Evolutionary conservation across 2,113 vertebrate species (phyloP).

Genomic region (Nibea albiflora): DNA sequence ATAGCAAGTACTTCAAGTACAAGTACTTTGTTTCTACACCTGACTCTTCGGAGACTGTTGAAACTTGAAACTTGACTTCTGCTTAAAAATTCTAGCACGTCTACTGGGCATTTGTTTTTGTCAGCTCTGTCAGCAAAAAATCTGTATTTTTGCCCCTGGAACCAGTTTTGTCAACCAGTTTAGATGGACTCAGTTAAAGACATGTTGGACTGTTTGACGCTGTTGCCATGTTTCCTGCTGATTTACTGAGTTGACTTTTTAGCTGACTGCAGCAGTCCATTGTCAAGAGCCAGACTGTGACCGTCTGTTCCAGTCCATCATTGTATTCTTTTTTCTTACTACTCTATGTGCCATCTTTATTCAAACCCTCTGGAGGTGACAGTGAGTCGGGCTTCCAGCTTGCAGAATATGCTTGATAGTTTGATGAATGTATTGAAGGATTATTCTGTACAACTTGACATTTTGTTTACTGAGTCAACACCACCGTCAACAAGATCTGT

Average conservation of each 20-base stretch:
- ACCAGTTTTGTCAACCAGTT: slow-evolving; percentile 67
- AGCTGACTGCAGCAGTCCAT: slow-evolving; percentile 65
- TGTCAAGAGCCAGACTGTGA: slow-evolving; percentile 70
- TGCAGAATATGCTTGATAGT: slow-evolving; percentile 21
- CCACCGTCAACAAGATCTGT: background rate
- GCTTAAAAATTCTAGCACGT: slow-evolving; percentile 12
- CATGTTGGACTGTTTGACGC: slow-evolving; percentile 56
- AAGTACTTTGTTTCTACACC: slow-evolving; percentile 1
- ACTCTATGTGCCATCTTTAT: slow-evolving; percentile 48
- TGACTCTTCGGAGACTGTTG: slow-evolving; percentile 19
- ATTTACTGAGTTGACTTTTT: slow-evolving; percentile 73
- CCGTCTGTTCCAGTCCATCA: slow-evolving; percentile 70
- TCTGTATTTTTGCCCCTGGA: slow-evolving; percentile 59
- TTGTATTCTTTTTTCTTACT: slow-evolving; percentile 32
- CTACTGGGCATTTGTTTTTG: slow-evolving; percentile 47
- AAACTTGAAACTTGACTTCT: slow-evolving; percentile 8
- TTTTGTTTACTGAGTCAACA: slow-evolving; percentile 15
- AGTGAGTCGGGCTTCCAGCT: slow-evolving; percentile 7
- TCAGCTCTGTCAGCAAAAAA: slow-evolving; percentile 41
- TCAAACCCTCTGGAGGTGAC: slow-evolving; percentile 37
- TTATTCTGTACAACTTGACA: slow-evolving; percentile 17
- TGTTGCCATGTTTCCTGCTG: slow-evolving; percentile 71
- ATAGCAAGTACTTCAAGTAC: background rate
- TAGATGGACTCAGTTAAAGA: slow-evolving; percentile 60
- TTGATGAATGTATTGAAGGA: slow-evolving; percentile 22